Percentiles rank a stretch among this genome's conserved stretches.
Evolutionary conservation across 2,113 vertebrate species (phyloP).

Genomic region (Dasypus novemcinctus): DNA sequence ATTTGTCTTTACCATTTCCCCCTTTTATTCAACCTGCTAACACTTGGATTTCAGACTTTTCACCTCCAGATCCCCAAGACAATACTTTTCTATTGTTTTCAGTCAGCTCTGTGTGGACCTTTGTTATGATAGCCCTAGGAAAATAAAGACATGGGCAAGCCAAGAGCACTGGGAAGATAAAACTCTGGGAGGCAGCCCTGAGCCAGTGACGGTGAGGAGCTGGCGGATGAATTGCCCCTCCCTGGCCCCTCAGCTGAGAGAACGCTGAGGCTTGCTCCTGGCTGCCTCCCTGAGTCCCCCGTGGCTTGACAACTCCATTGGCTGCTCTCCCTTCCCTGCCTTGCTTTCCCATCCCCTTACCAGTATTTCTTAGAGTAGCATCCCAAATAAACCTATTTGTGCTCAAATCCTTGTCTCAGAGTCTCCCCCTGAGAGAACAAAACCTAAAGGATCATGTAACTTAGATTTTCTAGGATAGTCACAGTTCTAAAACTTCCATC

Average conservation of each 20-base stretch:
- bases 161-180: background rate
- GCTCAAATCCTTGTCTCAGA: background rate
- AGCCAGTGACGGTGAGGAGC: background rate
- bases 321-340: background rate
- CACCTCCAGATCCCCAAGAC: too few species aligned
- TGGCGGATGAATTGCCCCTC: too few species aligned
- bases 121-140: too few species aligned
- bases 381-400: background rate
- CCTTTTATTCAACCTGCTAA: too few species aligned
- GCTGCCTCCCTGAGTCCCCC: background rate
- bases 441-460: background rate
- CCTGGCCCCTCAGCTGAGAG: accelerated
- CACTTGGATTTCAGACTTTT: too few species aligned
- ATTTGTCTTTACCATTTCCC: too few species aligned
- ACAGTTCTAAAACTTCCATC: background rate
- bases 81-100: too few species aligned
- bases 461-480: background rate
- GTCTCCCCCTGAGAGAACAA: background rate
- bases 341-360: accelerated
- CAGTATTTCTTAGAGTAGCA: background rate
- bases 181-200: background rate
- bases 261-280: background rate
- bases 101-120: too few species aligned
- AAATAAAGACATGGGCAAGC: background rate
- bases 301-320: background rate